phyloP scores from a whole-genome alignment of 1,140 invertebrate genomes.

The Tyrophagus putrescentiae region DNA sequence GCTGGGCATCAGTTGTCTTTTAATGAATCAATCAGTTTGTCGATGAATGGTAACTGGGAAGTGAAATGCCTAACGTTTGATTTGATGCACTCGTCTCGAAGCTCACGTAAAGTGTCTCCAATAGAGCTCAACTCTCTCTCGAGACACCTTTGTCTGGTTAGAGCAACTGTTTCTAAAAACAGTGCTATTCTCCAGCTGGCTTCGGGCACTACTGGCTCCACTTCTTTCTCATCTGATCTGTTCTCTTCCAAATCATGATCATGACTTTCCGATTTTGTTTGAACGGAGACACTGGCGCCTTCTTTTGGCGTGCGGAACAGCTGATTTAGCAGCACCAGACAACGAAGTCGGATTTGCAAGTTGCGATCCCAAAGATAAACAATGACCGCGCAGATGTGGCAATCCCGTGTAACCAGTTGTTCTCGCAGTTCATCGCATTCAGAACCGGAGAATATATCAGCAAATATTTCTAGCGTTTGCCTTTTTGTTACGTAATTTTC shows the following conservation, averaged over 20 bases:
- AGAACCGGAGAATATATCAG: constrained; percentile 6
- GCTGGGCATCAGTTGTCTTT: too few relatives aligned
- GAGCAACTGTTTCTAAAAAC: too few relatives aligned
- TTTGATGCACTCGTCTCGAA: neutral
- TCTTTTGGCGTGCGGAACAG: neutral
- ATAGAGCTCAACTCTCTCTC: too few relatives aligned
- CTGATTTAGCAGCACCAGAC: constrained; percentile 1
- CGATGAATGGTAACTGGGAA: neutral
- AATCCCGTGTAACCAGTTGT: neutral
- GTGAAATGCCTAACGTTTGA: neutral
- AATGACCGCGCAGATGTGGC: constrained; percentile 2
- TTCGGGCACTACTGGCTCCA: too few relatives aligned
- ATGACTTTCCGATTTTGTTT: neutral
- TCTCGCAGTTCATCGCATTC: neutral
- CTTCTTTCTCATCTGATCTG: neutral
- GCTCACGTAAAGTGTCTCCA: too few relatives aligned
- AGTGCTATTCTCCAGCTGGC: too few relatives aligned
- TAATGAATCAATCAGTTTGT: neutral
- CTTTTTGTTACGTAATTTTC: constrained; percentile 13
- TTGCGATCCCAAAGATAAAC: constrained; percentile 16
- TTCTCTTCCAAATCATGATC: neutral
- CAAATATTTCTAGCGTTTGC: neutral
- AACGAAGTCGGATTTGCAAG: constrained; percentile 12
- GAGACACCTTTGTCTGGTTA: too few relatives aligned
- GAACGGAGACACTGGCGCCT: neutral